Percentiles rank a stretch among this genome's conserved stretches.
phyloP scores from a whole-genome alignment of 2,797 vertebrate species.

The Danio tinwini region DNA sequence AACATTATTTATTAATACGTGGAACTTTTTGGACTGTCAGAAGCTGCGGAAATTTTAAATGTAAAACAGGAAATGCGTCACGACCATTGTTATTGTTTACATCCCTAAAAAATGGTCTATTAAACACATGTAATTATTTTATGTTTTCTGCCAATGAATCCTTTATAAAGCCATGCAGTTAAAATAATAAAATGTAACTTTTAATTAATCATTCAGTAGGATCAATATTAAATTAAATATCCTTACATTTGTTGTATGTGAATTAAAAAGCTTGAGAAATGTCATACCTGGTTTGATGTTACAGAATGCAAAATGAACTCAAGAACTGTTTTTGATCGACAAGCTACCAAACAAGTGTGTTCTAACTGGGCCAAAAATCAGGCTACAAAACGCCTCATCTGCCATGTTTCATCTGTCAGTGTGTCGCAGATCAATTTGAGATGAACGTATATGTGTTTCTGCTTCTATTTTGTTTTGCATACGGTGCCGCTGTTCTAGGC shows the following conservation, averaged over 20 bases:
- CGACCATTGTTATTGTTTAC: too few relatives aligned
- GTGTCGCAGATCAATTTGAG: too few relatives aligned
- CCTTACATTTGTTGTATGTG: neutral
- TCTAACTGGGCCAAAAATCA: neutral
- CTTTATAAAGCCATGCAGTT: too few relatives aligned
- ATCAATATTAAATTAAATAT: neutral
- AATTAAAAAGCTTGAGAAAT: neutral
- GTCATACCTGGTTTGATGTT: constrained; percentile 8
- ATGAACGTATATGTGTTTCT: neutral
- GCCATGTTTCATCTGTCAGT: neutral
- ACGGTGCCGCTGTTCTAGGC: neutral
- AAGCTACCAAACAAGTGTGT: neutral
- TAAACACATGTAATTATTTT: neutral
- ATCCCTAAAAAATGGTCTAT: too few relatives aligned
- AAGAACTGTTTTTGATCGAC: neutral
- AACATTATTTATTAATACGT: too few relatives aligned
- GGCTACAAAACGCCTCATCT: neutral
- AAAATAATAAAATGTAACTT: neutral
- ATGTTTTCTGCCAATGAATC: neutral
- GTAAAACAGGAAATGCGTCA: too few relatives aligned
- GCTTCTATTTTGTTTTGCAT: neutral
- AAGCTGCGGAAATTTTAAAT: too few relatives aligned
- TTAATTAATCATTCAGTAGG: too few relatives aligned
- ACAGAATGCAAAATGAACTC: neutral
- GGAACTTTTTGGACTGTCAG: too few relatives aligned